Evolutionary conservation across 35 echinoderm and acorn worm genomes (phyloP), one percentile per base, ranked within the genome.

Genomic region (Lytechinus variegatus): DNA sequence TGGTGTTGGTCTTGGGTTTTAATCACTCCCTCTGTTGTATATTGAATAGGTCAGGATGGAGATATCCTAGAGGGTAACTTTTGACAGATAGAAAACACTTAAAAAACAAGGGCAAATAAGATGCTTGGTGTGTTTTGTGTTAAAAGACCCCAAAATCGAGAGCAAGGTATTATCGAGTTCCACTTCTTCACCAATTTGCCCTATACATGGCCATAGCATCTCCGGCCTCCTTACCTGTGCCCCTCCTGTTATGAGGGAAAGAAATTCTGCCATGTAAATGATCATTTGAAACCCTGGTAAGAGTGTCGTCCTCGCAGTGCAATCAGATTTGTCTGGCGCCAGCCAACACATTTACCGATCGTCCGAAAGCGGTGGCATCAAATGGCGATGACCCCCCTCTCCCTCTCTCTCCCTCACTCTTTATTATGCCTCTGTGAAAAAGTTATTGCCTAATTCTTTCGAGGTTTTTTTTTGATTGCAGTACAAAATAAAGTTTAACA

Each of bases 281-380:
- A 93, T 93, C 92, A 93, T 93, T 93, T 93, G 92, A 93, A 93
- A 93, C 92, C 92, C 52, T 54, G 54, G 54, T 44, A 93, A 44
- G 54, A 54, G 55, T 57, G 53, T 28, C 53, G 53, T 27, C 27
- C 55, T 93, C 92, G 27, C n/a, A 55, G 53, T 93, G 92, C 92
- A 93, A 93, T 93, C 92, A 93, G 92, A 93, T 93, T 93, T 93
- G 92, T 54, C 52, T 93, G 92, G 92, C 92, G 92, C 92, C 92
- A 28, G 92, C 92, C 52, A 93, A 57, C 54, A 57, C 92, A 93
- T 93, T 93, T 93, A 57, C 92, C 92, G 54, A 93, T 93, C 92
- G 88, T 54, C 88, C 88, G 16, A 90, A 8, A 79, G 66, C 66
- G 66, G 66, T 24, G 66, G 66, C 66, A 90, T 90, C 29, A 90